A percentile compares a stretch with the other conserved stretches of the same genome.
Conservation (phyloP, 1,140 invertebrate genomes). For the Tetragonula clypearis region DNA sequence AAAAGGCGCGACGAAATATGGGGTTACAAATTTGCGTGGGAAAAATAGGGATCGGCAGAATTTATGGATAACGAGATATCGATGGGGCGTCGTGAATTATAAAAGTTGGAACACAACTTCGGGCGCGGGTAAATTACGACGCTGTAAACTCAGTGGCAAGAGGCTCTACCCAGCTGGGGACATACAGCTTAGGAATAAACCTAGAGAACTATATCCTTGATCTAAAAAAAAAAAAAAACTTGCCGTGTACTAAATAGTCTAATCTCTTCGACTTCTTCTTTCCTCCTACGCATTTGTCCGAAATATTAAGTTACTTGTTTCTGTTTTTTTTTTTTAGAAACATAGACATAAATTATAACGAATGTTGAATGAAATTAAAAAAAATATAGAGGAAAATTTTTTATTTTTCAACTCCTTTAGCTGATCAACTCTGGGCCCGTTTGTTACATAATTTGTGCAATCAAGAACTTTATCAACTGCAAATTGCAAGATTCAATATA, state of each 20-base stretch:
- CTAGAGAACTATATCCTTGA: slow-evolving; percentile 12
- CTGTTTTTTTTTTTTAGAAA: no score
- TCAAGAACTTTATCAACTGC: no score
- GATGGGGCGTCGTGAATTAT: not conserved
- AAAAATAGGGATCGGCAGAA: not conserved
- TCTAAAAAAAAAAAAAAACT: not conserved
- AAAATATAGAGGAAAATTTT: no score
- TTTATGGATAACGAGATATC: slow-evolving; percentile 8
- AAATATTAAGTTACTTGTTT: not conserved
- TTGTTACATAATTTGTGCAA: no score
- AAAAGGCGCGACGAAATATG: not conserved
- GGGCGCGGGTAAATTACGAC: slow-evolving; percentile 13
- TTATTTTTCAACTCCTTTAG: no score
- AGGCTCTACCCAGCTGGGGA: not conserved
- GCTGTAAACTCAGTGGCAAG: not conserved
- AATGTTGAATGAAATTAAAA: no score
- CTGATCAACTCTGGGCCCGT: no score
- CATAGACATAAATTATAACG: no score
- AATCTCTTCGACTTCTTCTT: not conserved
- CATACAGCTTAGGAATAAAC: not conserved
- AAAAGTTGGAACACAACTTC: slow-evolving; percentile 26
- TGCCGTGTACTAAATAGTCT: not conserved
- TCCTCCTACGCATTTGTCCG: not conserved
- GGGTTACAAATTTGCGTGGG: not conserved
- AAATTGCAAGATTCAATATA: no score